Base-by-base conservation (phyloP, 2,888 invertebrate genomes). In the Drosophila nr. fundita region DNA sequence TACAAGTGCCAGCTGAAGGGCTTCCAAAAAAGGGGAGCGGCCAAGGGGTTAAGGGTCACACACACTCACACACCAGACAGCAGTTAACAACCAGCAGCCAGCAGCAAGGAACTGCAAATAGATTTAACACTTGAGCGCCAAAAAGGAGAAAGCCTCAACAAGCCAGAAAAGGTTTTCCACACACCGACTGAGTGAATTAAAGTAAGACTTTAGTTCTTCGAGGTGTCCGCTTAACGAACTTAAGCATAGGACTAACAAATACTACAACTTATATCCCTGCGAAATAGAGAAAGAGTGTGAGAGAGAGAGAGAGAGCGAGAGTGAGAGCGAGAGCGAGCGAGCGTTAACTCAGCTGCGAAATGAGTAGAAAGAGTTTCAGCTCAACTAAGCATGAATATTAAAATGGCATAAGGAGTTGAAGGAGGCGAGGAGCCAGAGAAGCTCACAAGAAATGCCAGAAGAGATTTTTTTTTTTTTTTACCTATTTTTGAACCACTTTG, bases 81-180 rank as follows among this genome's bases (percentile, higher is more conserved):
- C 55, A 72, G 70, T 76, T 64, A 82, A 75, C 83, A 82, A 21
- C 21, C 21, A 57, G 60, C 73, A 54, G 66, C 63, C 24, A 61
- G 61, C 54, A 48, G 69, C 29, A 32, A 60, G 50, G 40, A 76
- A 80, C 74, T 68, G 87, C 74, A 87, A 84, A 83, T 83, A 87
- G 70, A 73, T 73, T 80, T 71, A 82, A 80, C 83, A 82, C 83
- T 80, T 72, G 76, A 78, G 68, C 49, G 68, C 8, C 61, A 60
- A 42, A 54, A 58, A 57, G 62, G 36, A 59, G 63, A 66, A 29
- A 45, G 40, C 63, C 52, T 34, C 55, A 65, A 64, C 45, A 68
- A 65, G 75, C 65, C 67, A 63, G 55, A 78, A 65, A 60, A 60
- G 54, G 63, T 62, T 29, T 49, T 45, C 45, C 24, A 21, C 42